Base-by-base conservation (phyloP, 2,113 vertebrate genomes). In the Dryoscopus gambensis region DNA sequence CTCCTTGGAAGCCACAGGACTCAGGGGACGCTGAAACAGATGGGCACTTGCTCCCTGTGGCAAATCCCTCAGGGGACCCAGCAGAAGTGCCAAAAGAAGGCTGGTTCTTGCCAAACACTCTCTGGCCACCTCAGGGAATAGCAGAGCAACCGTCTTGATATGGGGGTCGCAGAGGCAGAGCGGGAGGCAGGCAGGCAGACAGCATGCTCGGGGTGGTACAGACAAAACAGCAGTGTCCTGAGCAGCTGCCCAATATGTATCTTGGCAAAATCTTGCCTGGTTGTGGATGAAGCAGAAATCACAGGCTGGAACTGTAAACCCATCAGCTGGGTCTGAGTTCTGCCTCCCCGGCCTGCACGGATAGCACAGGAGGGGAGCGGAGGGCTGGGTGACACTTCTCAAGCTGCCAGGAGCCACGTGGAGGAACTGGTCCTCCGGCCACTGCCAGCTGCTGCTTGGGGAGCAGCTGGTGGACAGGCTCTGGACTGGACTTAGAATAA, bases 211-310 rank as follows among this genome's bases (percentile, higher is more conserved):
- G 68, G 56, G 71, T 90, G 90, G n/a, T 84, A 49, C 56, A 94
- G 68, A 94, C 90, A 92, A 81, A 91, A 83, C 85, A 92, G 18
- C 79, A 93, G 88, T 52, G 71, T 94, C 90, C 88, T 35, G 35
- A 81, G 85, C 95, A 95, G 87, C 95, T 95, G 93, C 79, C 82
- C 70, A 49, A 37, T 81, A 81, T 81, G 56, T 94, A 75, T 42
- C 71, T 95, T 92, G 92, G 93, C 90, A 92, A 68, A 86, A 70
- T 22, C 92, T 71, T 1, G 0, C 35, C 92, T 87, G 93, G 64
- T 75, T 68, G 39, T 12, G 64, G 71, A 93, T 84, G 83, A 90
- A 92, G 90, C 73, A 93, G 73, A 81, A 92, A 89, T 63, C 0
- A 0, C 0, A 22, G 52, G 42, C 68, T 95, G 96, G 60, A 88